Evolutionary conservation across 2,888 invertebrate species (phyloP).

Genomic region (Epirrhoe alternata): DNA sequence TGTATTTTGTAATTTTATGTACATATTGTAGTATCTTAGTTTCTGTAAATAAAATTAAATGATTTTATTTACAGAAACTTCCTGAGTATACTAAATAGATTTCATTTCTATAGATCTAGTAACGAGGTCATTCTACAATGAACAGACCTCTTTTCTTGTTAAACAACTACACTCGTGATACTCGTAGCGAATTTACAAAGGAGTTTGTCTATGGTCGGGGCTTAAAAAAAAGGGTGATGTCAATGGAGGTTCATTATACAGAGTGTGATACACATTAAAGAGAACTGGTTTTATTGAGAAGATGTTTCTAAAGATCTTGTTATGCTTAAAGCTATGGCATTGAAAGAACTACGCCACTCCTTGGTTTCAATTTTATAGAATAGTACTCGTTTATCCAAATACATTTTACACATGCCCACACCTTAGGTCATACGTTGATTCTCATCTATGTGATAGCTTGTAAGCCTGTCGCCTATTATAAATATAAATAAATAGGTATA

Average conservation of each 20-base stretch:
- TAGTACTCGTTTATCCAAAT: background rate
- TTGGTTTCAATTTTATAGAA: background rate
- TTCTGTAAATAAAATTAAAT: too few species aligned
- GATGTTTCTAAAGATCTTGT: conserved; percentile 1
- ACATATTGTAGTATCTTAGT: too few species aligned
- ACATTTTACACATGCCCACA: background rate
- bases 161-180: conserved; percentile 8
- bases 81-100: background rate
- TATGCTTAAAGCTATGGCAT: conserved; percentile 7
- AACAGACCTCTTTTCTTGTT: conserved; percentile 4
- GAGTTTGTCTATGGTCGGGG: background rate
- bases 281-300: conserved; percentile 15
- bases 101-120: conserved; percentile 11
- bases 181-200: conserved; percentile 18
- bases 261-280: conserved; percentile 5
- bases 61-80: too few species aligned
- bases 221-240: conserved; percentile 9
- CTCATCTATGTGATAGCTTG: too few species aligned
- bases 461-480: too few species aligned
- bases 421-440: too few species aligned
- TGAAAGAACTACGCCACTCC: conserved; percentile 5
- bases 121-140: conserved; percentile 5
- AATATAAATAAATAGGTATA: too few species aligned
- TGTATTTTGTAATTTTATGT: too few species aligned
- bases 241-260: conserved; percentile 12